Percentiles rank a stretch among this genome's conserved stretches.
Conservation (phyloP, 2,888 invertebrate species). For the Diaprepes abbreviatus region DNA sequence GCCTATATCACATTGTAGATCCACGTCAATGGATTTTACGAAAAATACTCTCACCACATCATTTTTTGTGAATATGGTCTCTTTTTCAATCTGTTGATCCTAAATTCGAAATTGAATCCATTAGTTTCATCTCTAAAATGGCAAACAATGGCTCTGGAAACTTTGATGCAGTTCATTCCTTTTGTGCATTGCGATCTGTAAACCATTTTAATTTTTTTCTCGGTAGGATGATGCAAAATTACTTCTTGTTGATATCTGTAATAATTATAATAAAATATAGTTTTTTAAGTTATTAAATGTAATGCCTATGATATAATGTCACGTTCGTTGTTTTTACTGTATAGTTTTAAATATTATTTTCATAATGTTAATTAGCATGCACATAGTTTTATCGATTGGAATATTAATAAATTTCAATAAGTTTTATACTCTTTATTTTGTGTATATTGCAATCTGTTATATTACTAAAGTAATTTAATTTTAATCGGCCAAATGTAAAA, state of each 20-base stretch:
- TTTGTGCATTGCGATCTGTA: slow-evolving; percentile 61
- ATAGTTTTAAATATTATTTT: no score
- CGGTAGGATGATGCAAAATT: slow-evolving; percentile 62
- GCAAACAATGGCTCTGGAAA: slow-evolving; percentile 62
- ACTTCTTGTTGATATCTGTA: slow-evolving; percentile 61
- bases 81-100: slow-evolving; percentile 60
- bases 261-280: not conserved
- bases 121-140: slow-evolving; percentile 63
- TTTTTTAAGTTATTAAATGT: no score
- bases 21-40: not conserved
- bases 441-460: no score
- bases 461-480: no score
- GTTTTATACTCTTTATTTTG: no score
- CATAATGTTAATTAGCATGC: no score
- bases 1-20: no score
- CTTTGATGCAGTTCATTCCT: slow-evolving; percentile 62
- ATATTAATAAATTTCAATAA: no score
- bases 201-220: slow-evolving; percentile 63
- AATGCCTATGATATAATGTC: no score
- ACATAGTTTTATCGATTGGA: no score
- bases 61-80: slow-evolving; percentile 59
- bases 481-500: no score
- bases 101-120: slow-evolving; percentile 62
- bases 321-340: no score
- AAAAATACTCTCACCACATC: slow-evolving; percentile 23